Evolutionary conservation across 1,140 invertebrate species (phyloP).

Genomic region (Euschistus heros): DNA sequence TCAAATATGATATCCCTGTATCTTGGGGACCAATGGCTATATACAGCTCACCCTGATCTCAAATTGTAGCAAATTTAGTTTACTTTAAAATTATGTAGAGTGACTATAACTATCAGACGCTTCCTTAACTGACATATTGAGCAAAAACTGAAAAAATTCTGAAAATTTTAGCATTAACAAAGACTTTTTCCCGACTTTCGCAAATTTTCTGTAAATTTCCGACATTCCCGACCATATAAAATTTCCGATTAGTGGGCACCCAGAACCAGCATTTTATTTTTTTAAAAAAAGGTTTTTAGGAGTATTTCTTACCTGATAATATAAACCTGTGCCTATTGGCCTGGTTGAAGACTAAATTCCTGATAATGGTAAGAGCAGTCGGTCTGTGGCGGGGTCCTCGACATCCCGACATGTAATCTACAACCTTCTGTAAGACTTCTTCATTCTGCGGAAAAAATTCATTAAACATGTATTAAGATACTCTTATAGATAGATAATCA

Average conservation of each 20-base stretch:
- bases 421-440: conserved; percentile 21
- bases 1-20: too few species aligned
- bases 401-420: conserved; percentile 18
- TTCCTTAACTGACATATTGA: too few species aligned
- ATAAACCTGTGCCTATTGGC: conserved; percentile 15
- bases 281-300: background rate
- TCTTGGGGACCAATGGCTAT: too few species aligned
- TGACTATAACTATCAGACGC: too few species aligned
- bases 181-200: too few species aligned
- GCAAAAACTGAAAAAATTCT: too few species aligned
- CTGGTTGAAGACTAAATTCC: conserved; percentile 15
- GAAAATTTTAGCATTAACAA: too few species aligned
- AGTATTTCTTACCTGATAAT: conserved; percentile 14
- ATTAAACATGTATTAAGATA: background rate
- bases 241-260: background rate
- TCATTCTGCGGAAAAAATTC: conserved; percentile 21
- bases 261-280: background rate
- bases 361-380: conserved; percentile 9
- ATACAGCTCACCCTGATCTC: too few species aligned
- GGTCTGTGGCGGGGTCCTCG: conserved; percentile 2
- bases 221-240: background rate
- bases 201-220: background rate
- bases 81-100: too few species aligned
- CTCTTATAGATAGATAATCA: background rate
- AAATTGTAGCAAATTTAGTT: too few species aligned